Conservation (phyloP, 2,888 invertebrate species). For the Chalcis sispes region DNA sequence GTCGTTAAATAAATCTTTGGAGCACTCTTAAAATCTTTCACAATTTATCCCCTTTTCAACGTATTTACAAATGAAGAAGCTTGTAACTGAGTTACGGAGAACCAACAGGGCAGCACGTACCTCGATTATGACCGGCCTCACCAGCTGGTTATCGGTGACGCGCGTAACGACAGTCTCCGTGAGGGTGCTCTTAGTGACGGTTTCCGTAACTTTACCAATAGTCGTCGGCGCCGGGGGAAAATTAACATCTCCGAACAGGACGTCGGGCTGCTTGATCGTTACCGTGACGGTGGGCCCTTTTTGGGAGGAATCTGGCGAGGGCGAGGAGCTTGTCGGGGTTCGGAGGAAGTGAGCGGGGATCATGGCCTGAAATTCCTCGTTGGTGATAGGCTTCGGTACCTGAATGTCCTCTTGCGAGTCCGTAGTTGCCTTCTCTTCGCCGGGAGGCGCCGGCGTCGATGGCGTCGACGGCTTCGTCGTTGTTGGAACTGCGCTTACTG, state of each 20-base stretch:
- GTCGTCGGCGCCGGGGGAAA: conserved; percentile 90
- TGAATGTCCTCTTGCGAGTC: conserved; percentile 76
- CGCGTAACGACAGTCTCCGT: conserved; percentile 96
- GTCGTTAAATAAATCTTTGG: conserved; percentile 10
- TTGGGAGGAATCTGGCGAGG: conserved; percentile 72
- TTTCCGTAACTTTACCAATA: conserved; percentile 93
- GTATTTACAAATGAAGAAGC: conserved; percentile 56
- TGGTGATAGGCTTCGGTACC: conserved; percentile 91
- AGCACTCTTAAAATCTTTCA: conserved; percentile 49
- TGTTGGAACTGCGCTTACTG: conserved; percentile 54
- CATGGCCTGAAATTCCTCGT: conserved; percentile 96
- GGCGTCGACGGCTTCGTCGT: conserved; percentile 53
- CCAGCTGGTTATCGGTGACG: conserved; percentile 93
- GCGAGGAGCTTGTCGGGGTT: conserved; percentile 67
- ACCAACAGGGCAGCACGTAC: conserved; percentile 78
- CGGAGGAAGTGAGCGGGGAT: conserved; percentile 92
- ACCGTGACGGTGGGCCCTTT: conserved; percentile 84
- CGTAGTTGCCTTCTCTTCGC: conserved; percentile 69
- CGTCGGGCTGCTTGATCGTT: conserved; percentile 86
- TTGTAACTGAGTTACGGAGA: conserved; percentile 57
- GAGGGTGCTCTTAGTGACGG: conserved; percentile 96
- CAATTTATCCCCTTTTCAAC: conserved; percentile 10
- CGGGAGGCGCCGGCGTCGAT: conserved; percentile 62
- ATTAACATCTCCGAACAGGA: conserved; percentile 82
- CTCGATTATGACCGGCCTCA: conserved; percentile 91